These are phyloP conservation scores for Nerophis ophidion DNA, from an alignment of 2,113 vertebrate species.

Conservation along the genomic window DNA sequence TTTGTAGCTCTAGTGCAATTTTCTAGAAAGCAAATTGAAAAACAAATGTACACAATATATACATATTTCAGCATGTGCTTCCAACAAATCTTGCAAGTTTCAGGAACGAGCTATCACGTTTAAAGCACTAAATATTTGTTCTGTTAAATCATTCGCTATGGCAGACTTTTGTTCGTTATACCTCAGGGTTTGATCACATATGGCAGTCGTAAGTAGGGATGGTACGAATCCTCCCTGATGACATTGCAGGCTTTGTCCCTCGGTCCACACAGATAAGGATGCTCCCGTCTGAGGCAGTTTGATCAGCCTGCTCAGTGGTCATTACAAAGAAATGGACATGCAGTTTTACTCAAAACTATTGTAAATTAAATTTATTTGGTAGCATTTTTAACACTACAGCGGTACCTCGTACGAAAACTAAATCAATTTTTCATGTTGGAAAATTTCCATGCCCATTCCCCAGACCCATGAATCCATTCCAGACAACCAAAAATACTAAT, in stretches of 20 bases:
- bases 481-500: too few relatives aligned
- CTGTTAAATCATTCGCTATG: neutral
- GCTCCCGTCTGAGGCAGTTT: constrained; percentile 31
- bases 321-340: neutral
- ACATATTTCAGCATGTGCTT: constrained; percentile 16
- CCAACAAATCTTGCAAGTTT: neutral
- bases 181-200: constrained; percentile 24
- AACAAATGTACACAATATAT: constrained; percentile 28
- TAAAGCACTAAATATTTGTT: neutral
- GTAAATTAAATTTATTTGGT: neutral
- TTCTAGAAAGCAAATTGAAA: constrained; percentile 15
- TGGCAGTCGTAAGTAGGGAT: constrained; percentile 1
- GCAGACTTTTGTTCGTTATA: neutral
- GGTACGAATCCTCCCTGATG: constrained; percentile 16
- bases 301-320: constrained; percentile 26
- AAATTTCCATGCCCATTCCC: too few relatives aligned
- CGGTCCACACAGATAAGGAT: constrained; percentile 42
- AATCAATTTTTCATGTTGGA: too few relatives aligned
- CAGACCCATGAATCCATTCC: too few relatives aligned
- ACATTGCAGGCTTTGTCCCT: constrained; percentile 17
- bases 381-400: neutral
- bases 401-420: too few relatives aligned
- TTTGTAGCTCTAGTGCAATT: constrained; percentile 5
- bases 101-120: neutral
- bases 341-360: neutral